These are phyloP conservation scores for Hippocampus barbouri DNA, from an alignment of 2,113 vertebrate species.

Conservation along the genomic window DNA sequence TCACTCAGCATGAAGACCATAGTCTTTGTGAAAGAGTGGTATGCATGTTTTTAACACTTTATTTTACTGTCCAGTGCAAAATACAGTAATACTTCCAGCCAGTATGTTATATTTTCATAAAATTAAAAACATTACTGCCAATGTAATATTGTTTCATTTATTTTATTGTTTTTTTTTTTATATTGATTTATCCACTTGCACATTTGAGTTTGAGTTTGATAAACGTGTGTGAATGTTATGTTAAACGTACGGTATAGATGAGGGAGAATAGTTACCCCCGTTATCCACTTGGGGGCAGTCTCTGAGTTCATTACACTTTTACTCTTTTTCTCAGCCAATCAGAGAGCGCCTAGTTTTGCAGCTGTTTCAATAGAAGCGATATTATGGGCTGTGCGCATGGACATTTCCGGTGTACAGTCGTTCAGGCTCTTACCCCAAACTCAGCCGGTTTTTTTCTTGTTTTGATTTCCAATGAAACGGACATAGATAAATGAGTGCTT, in stretches of 20 bases:
- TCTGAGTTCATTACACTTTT: not conserved
- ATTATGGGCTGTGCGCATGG: slow-evolving; percentile 61
- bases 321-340: slow-evolving; percentile 37
- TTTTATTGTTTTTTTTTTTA: not conserved
- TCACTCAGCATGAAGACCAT: not conserved
- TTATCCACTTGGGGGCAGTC: slow-evolving; percentile 24
- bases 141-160: not conserved
- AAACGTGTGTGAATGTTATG: not conserved
- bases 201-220: not conserved
- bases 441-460: not conserved
- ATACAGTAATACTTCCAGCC: not conserved
- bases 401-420: slow-evolving; percentile 18
- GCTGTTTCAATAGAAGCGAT: slow-evolving; percentile 28
- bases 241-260: not conserved
- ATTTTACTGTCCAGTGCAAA: not conserved
- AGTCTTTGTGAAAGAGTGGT: not conserved
- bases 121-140: not conserved
- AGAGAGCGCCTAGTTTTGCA: slow-evolving; percentile 21
- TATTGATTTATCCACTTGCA: no score
- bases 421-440: not conserved
- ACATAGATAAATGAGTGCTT: not conserved
- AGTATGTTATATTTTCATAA: not conserved
- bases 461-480: not conserved
- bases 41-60: not conserved
- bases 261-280: not conserved